Percentiles rank a stretch among this genome's conserved stretches.
These are phyloP conservation scores for Lordiphosa collinella DNA, from an alignment of 1,140 invertebrate species.

Conservation along the genomic window DNA sequence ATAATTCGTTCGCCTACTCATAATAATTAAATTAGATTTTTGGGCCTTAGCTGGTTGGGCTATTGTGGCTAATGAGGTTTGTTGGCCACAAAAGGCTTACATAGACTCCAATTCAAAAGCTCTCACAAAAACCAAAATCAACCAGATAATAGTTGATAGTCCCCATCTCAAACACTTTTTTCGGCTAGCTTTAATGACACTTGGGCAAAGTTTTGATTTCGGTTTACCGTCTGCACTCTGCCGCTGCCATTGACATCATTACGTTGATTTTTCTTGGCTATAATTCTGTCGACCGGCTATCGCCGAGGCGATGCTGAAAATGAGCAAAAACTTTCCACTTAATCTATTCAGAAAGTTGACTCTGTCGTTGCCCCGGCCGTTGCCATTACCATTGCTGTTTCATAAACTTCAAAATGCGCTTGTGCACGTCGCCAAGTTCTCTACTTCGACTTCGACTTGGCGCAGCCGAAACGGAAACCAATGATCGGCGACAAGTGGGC, in stretches of 20 bases:
- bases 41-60: conserved; percentile 26
- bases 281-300: conserved; percentile 47
- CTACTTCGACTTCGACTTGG: conserved; percentile 29
- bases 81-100: conserved; percentile 59
- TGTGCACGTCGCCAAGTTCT: conserved; percentile 62
- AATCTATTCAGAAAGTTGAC: conserved; percentile 75
- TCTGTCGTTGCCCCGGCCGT: conserved; percentile 25
- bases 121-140: conserved; percentile 11
- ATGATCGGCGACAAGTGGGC: conserved; percentile 74
- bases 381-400: conserved; percentile 32
- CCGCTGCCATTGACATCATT: conserved; percentile 56
- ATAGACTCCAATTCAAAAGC: no score
- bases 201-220: conserved; percentile 72
- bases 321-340: conserved; percentile 75
- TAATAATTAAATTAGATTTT: conserved; percentile 61
- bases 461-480: conserved; percentile 61
- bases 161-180: conserved; percentile 15
- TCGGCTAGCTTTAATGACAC: conserved; percentile 71
- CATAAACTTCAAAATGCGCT: conserved; percentile 76
- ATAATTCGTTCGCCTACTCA: conserved; percentile 10
- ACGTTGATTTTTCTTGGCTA: conserved; percentile 46
- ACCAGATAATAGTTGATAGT: conserved; percentile 59
- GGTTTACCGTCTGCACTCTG: conserved; percentile 40
- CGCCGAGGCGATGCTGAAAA: conserved; percentile 65
- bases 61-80: conserved; percentile 17